phyloP scores from a whole-genome alignment of 2,113 vertebrate species.

The Gobius niger region DNA sequence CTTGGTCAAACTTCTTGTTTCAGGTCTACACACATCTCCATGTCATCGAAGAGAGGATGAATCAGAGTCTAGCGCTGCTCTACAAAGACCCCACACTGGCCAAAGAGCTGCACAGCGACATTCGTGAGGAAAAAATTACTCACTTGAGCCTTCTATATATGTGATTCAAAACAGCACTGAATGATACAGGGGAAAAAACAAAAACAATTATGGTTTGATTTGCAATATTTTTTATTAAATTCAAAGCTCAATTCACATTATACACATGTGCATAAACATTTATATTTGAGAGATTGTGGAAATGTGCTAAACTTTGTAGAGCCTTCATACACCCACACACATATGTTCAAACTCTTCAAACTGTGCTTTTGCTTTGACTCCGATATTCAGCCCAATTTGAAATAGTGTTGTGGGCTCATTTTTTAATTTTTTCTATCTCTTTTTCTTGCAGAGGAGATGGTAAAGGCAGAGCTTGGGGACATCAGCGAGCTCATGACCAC shows the following conservation, averaged over 20 bases:
- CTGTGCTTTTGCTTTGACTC: too few relatives aligned
- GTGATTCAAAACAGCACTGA: not conserved
- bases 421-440: not conserved
- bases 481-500: conserved; percentile 84
- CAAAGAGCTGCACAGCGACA: conserved; percentile 82
- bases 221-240: not conserved
- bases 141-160: not conserved
- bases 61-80: conserved; percentile 87
- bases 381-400: not conserved
- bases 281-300: not conserved
- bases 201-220: not conserved
- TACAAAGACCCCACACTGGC: conserved; percentile 84
- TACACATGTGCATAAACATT: not conserved
- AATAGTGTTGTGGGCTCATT: not conserved
- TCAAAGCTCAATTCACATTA: not conserved
- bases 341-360: too few relatives aligned
- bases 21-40: conserved; percentile 91
- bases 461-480: conserved; percentile 79
- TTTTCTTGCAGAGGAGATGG: conserved; percentile 73
- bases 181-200: not conserved
- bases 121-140: conserved; percentile 72
- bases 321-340: too few relatives aligned
- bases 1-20: conserved; percentile 5
- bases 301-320: too few relatives aligned
- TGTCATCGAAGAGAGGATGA: conserved; percentile 90